A percentile compares a stretch with the other conserved stretches of the same genome.
Conservation (phyloP, 1,140 invertebrate genomes). For the Macrostomum lignano region DNA sequence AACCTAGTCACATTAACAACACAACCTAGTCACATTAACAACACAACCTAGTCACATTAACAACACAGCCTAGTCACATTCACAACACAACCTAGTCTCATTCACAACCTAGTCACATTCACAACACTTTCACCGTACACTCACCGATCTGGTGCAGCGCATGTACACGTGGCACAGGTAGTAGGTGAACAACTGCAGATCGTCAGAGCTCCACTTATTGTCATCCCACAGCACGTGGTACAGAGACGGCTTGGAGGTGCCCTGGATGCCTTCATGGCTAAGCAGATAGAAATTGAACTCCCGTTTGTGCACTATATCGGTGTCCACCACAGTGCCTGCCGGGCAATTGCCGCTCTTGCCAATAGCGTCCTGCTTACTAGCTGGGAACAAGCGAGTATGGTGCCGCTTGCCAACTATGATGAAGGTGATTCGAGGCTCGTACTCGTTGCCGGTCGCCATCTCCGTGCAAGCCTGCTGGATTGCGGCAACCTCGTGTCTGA, state of each 20-base stretch:
- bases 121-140: no score
- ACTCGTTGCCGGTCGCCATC: conserved; percentile 75
- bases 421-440: conserved; percentile 94
- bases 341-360: conserved; percentile 68
- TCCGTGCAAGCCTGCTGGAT: conserved; percentile 94
- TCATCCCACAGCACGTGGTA: conserved; percentile 99
- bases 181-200: conserved; percentile 90
- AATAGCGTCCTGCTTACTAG: neutral
- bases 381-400: conserved; percentile 68
- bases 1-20: no score
- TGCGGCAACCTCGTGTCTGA: conserved; percentile 80
- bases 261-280: conserved; percentile 89
- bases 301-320: conserved; percentile 93
- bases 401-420: conserved; percentile 94
- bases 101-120: no score
- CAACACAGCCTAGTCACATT: no score
- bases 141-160: conserved; percentile 89
- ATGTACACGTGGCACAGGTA: conserved; percentile 98
- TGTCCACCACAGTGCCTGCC: conserved; percentile 91
- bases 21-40: no score
- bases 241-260: conserved; percentile 47
- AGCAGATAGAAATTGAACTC: conserved; percentile 99
- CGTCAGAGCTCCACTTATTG: conserved; percentile 87
- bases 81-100: no score
- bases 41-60: no score